phyloP scores from a whole-genome alignment of 2,797 vertebrate genomes.

The Loris lydekkerianus region DNA sequence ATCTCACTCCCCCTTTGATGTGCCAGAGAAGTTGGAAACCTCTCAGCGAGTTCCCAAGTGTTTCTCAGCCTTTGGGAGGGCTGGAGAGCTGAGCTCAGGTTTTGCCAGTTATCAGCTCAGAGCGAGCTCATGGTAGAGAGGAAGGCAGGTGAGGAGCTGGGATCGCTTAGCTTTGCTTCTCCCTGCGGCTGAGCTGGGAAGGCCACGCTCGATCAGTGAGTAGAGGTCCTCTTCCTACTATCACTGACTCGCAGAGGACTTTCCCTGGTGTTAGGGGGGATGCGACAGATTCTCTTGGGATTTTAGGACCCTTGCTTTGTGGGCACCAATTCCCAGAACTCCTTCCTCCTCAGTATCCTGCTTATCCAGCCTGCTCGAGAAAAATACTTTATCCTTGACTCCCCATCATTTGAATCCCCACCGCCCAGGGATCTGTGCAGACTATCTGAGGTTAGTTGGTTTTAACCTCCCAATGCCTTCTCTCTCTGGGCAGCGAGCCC shows the following conservation, averaged over 20 bases:
- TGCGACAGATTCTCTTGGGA: neutral
- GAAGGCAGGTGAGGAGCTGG: neutral
- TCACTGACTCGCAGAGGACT: neutral
- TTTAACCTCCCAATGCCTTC: neutral
- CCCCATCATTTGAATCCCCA: neutral
- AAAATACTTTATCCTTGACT: neutral
- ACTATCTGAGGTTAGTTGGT: neutral
- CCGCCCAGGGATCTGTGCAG: neutral
- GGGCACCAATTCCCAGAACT: neutral
- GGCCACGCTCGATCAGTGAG: fast-evolving
- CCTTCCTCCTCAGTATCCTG: neutral
- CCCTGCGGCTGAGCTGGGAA: neutral
- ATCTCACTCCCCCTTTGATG: neutral
- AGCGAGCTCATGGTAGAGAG: neutral
- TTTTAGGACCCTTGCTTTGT: neutral
- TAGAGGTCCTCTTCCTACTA: neutral
- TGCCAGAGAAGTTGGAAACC: neutral
- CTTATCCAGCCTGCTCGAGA: neutral
- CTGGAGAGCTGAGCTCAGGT: neutral
- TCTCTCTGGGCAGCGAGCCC: neutral
- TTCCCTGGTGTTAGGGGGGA: neutral
- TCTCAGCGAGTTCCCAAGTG: neutral
- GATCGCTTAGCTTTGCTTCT: neutral
- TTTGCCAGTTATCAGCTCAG: neutral
- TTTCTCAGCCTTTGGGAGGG: neutral